Evolutionary conservation across 1,140 invertebrate species (phyloP), one percentile per base, ranked within the genome.

Genomic region (Drosophila nannoptera): DNA sequence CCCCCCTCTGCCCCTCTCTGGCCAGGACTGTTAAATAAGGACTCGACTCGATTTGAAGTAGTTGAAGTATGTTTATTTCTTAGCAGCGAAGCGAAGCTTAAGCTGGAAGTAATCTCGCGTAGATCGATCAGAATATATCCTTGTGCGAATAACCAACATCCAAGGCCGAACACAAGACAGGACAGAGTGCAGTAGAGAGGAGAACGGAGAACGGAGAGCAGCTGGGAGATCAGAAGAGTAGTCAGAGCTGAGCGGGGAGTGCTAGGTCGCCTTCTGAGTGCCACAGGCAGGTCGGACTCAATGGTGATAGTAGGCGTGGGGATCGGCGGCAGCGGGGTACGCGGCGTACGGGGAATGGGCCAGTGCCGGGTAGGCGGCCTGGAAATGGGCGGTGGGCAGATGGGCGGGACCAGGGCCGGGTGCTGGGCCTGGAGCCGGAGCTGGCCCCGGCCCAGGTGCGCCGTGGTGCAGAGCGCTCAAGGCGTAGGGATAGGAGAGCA

Each of bases 331-430:
- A 7, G 68, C 56, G 3, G 77, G 40, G 46, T 87, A 83, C 43
- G 75, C 75, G 2, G 72, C 86, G 45, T 87, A 88, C n/a, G 81
- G 75, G n/a, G 86, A 80, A 40, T 88, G 87, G 9, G 83, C 73
- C n/a, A 87, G 72, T 11, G 87, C 87, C 0, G 87, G 87, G 43
- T 87, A 81, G 22, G 87, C 80, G n/a, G 87, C 83, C 53, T 82
- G 77, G 64, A 81, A 88, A 43, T 81, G 82, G n/a, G 81, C 69
- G 14, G 83, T 56, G 16, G 77, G 77, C 38, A 80, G 50, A 2
- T 40, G 56, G 38, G 67, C 69, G 6, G 80, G 58, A 7, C 69
- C 62, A 4, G 67, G 68, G n/a, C 53, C 68, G 0, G 69, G 75
- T 8, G 53, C 72, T 0, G 73, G 81, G 5, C 53, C 77, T 7